Percentiles rank a stretch among this genome's conserved stretches.
phyloP scores from a whole-genome alignment of 2,888 invertebrate genomes.

The Tenthredo notha region DNA sequence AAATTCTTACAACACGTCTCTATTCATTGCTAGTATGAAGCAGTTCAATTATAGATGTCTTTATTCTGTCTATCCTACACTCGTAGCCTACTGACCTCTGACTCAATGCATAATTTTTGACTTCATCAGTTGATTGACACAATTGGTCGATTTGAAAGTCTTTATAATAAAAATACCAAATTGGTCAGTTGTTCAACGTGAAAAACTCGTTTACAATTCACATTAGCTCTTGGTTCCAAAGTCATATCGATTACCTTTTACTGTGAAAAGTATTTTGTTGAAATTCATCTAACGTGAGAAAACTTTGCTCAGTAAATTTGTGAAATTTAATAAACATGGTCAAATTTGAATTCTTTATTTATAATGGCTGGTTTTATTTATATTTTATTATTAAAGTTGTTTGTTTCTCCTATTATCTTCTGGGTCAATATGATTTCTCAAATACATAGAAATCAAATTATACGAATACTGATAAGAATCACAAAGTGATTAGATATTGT shows the following conservation, averaged over 20 bases:
- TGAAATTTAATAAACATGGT: not conserved
- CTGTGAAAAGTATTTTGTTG: not conserved
- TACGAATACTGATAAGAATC: conserved; percentile 19
- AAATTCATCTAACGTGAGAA: not conserved
- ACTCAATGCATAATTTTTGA: conserved; percentile 2
- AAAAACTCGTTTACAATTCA: not conserved
- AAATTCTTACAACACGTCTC: not conserved
- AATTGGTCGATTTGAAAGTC: not conserved
- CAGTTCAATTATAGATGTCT: conserved; percentile 23
- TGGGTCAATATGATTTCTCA: not conserved
- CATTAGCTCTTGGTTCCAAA: not conserved
- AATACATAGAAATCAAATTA: not conserved
- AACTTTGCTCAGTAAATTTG: not conserved
- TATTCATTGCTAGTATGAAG: conserved; percentile 9
- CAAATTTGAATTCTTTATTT: not conserved
- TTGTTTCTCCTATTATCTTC: not conserved
- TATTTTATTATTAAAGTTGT: conserved; percentile 2
- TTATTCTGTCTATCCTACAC: not conserved
- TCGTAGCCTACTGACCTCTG: conserved; percentile 35
- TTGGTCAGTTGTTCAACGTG: not conserved
- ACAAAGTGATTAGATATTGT: conserved; percentile 49
- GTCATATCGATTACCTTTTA: not conserved
- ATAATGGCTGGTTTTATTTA: not conserved
- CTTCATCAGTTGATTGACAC: not conserved
- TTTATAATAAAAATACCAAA: not conserved